These are phyloP conservation scores for Parazoanthus darwini DNA, from an alignment of 92 coral and sea anemone species.

Conservation along the genomic window DNA sequence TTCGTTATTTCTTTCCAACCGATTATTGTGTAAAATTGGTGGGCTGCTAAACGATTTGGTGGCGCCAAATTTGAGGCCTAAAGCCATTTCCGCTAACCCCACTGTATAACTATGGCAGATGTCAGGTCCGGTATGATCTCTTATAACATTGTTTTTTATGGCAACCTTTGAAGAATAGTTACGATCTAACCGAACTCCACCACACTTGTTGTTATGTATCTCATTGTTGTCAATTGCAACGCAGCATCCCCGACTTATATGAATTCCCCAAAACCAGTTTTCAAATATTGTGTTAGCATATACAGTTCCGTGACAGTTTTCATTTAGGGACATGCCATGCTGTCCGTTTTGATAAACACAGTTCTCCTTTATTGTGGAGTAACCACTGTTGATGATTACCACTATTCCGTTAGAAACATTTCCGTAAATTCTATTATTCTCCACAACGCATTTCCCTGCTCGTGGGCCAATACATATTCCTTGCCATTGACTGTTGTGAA, in stretches of 20 bases:
- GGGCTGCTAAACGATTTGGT: neutral
- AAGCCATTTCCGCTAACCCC: neutral
- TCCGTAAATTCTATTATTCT: neutral
- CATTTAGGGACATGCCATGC: neutral
- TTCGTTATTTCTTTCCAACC: constrained; percentile 16
- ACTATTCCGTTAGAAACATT: neutral
- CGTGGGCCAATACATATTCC: constrained; percentile 26
- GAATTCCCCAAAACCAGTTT: constrained; percentile 40
- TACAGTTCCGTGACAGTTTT: neutral
- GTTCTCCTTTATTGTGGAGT: neutral
- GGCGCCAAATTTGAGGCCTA: neutral
- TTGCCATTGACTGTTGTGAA: neutral
- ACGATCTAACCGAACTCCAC: neutral
- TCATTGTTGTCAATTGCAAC: constrained; percentile 12
- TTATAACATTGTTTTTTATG: neutral
- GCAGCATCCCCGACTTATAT: neutral
- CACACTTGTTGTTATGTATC: constrained; percentile 13
- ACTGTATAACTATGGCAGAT: neutral
- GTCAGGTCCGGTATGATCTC: constrained; percentile 23
- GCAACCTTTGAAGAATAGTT: constrained; percentile 12
- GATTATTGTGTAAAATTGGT: neutral
- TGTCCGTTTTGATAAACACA: constrained; percentile 9
- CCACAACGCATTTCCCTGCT: neutral
- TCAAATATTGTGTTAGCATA: constrained; percentile 6
- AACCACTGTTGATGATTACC: neutral